Evolutionary conservation across 2,888 invertebrate species (phyloP), one percentile per base, ranked within the genome.

Genomic region (Yponomeuta malinellus): DNA sequence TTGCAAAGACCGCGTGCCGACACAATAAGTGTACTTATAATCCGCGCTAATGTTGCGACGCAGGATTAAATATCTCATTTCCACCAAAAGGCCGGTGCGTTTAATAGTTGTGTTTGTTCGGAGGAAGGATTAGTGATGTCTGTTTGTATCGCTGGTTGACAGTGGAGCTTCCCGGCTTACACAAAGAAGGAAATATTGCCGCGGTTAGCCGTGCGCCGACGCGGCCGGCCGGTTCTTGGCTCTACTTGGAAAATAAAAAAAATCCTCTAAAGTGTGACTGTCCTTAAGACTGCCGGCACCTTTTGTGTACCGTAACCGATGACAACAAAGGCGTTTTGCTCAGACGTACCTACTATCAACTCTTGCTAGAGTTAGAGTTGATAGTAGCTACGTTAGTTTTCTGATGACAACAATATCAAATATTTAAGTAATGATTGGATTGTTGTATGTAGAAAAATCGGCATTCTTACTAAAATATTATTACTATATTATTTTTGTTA

Each of bases 51-150:
- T 84, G 82, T 86, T 86, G 87, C 87, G 86, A 86, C 76, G 75
- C 78, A 77, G 84, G 86, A 85, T 88, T 86, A 83, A 82, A 85
- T 81, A 82, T 83, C 82, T 86, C 83, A 87, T 89, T 87, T 90
- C 86, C 84, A 83, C 81, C 81, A 80, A 84, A 81, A 84, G 84
- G 86, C 83, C 87, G 88, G 83, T 82, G 83, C 77, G 79, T 84
- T 87, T 85, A 82, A 81, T 83, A 82, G 80, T 83, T 85, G 63
- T 65, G 81, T 83, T 85, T 85, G 84, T 64, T 84, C 79, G 82
- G 82, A 78, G 83, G 85, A 80, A 80, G 88, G 90, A 89, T 91
- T 90, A 90, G 83, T 81, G 78, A 80, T 81, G 79, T 81, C 78
- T 84, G 81, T 87, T 81, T 83, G 83, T 85, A 81, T 68, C 37